Percentiles rank a stretch among this genome's conserved stretches.
Evolutionary conservation across 2,113 vertebrate genomes (phyloP).

Genomic region (Brachypteracias leptosomus): DNA sequence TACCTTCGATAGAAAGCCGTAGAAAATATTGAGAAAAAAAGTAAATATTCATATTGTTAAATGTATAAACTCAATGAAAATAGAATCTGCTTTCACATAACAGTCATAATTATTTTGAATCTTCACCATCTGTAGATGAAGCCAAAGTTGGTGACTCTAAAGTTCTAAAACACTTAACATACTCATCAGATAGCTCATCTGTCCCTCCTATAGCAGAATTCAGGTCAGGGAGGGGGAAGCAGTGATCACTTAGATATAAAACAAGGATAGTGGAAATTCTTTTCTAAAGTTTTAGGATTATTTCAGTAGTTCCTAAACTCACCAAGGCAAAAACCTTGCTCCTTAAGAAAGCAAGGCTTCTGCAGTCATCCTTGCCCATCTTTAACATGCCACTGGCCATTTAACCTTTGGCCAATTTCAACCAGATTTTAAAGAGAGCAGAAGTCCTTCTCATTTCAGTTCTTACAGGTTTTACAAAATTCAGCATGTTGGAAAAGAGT

Average conservation of each 20-base stretch:
- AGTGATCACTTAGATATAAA: not conserved
- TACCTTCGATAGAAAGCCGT: not conserved
- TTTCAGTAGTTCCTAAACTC: not conserved
- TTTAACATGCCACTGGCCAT: not conserved
- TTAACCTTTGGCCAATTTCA: not conserved
- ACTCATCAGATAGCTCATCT: not conserved
- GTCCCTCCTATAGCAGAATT: not conserved
- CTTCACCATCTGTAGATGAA: not conserved
- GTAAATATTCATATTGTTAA: not conserved
- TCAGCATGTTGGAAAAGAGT: not conserved
- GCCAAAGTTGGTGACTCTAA: not conserved
- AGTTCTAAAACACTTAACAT: not conserved
- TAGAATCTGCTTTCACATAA: not conserved
- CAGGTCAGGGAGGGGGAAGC: rapidly evolving
- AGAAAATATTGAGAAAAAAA: not conserved
- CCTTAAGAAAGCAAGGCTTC: not conserved
- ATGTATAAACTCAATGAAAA: not conserved
- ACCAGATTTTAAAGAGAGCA: not conserved
- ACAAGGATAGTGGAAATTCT: not conserved
- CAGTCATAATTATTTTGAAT: not conserved
- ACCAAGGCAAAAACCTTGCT: not conserved
- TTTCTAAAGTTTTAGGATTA: not conserved
- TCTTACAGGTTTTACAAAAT: not conserved
- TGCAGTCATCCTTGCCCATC: rapidly evolving
- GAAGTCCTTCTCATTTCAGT: not conserved